Conservation (phyloP, 2,797 vertebrate genomes). For the Pseudotriccus pelzelni region DNA sequence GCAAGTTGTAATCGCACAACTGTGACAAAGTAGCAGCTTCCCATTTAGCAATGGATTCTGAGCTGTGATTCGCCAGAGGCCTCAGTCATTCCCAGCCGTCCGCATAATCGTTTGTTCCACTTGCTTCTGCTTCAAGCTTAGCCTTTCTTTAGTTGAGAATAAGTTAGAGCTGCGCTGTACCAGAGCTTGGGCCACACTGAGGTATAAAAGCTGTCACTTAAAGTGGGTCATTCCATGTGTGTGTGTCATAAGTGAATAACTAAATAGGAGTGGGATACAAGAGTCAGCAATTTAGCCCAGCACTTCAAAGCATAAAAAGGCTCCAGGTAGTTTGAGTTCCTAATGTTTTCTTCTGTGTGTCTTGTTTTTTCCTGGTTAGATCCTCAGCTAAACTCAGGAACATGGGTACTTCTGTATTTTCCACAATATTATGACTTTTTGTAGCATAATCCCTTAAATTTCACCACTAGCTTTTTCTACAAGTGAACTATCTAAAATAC, state of each 20-base stretch:
- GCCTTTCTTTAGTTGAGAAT: neutral
- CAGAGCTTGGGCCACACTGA: neutral
- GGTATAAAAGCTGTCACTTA: neutral
- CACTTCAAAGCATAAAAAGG: neutral
- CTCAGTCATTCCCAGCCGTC: neutral
- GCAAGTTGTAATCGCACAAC: neutral
- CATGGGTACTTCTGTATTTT: neutral
- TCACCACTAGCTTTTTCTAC: neutral
- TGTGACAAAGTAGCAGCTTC: neutral
- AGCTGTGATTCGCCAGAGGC: neutral
- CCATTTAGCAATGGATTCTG: neutral
- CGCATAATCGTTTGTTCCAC: neutral
- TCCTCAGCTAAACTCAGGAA: neutral
- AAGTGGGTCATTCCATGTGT: neutral
- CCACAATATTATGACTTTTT: neutral
- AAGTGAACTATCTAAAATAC: neutral
- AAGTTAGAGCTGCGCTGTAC: neutral
- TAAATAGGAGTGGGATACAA: neutral
- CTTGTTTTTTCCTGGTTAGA: neutral
- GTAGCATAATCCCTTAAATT: neutral
- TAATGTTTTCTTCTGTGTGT: neutral
- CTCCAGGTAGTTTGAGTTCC: neutral
- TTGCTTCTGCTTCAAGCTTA: neutral
- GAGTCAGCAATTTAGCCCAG: neutral
- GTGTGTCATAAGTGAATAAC: neutral